Base-by-base conservation (phyloP, 2,113 vertebrate species). In the Condylura cristata region DNA sequence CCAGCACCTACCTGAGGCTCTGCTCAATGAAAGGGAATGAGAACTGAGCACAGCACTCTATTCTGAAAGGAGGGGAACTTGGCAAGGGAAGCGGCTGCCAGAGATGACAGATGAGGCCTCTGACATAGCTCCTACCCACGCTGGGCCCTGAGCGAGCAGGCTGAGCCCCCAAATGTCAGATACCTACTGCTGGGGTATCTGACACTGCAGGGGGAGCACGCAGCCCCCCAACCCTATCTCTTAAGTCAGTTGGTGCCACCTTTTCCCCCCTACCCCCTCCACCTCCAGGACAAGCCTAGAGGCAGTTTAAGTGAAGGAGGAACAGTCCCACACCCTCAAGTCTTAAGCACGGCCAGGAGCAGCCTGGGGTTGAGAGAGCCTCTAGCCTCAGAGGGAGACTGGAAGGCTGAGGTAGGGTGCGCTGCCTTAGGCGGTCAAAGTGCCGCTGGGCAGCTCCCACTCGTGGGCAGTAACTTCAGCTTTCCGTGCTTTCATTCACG, bases 21-120 rank as follows among this genome's bases (percentile, higher is more conserved):
- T 56, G 75, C 53, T 95, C 61, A 48, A 16, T 5, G n/a, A 84
- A 20, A 22, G 32, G 87, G 60, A 89, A 90, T 24, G 58, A 51
- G 74, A 83, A n/a, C 1, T n/a, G 83, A 41, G 26, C 39, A 44
- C 83, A 61, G 85, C 41, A 61, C 79, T 75, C 78, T 53, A 34
- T 72, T 91, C 93, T 75, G 71, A 63, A 68, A 90, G 44, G 51
- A 90, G 70, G 89, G 70, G 82, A 30, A 32, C 30, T 39, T 60
- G 76, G 86, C 89, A 66, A 89, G 80, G 65, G 63, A 92, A 93
- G 84, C 86, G 95, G 95, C 96, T 96, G 93, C 89, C 93, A 86
- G 39, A 58, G 70, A 28, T 91, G 95, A 94, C 94, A 91, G 93
- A 96, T 86, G 86, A 95, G 94, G 89, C 58, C 93, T 89, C 86